phyloP scores from a whole-genome alignment of 2,113 vertebrate species.

The Lepisosteus oculatus region DNA sequence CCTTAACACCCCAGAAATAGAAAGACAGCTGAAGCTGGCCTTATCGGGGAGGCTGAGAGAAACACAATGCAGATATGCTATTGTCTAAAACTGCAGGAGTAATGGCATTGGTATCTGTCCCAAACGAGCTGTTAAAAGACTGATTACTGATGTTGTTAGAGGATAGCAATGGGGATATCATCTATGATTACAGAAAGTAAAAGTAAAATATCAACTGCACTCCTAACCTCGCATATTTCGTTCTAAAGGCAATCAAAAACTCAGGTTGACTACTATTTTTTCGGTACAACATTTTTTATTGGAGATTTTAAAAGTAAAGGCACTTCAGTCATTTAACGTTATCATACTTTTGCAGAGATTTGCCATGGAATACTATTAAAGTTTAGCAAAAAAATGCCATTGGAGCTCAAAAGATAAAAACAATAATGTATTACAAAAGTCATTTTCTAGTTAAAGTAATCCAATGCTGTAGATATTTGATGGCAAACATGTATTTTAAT shows the following conservation, averaged over 20 bases:
- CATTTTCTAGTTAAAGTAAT: too few species aligned
- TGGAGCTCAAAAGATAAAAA: too few species aligned
- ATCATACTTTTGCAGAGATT: neutral
- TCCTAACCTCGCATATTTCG: conserved; percentile 51
- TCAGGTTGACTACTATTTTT: neutral
- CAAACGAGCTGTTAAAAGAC: conserved; percentile 46
- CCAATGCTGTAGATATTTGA: too few species aligned
- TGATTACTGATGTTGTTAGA: conserved; percentile 27
- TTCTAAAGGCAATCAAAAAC: conserved; percentile 31
- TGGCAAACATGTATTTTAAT: too few species aligned
- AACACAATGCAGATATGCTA: conserved; percentile 51
- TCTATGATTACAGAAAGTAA: conserved; percentile 24
- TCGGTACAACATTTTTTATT: neutral
- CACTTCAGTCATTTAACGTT: neutral
- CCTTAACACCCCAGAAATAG: conserved; percentile 60
- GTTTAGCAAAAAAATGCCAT: too few species aligned
- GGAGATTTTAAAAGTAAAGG: neutral
- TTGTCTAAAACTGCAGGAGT: conserved; percentile 43
- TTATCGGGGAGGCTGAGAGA: conserved; percentile 36
- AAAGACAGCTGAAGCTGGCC: conserved; percentile 64
- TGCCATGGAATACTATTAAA: neutral
- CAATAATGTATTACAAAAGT: too few species aligned
- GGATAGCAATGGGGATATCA: conserved; percentile 9
- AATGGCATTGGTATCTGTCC: conserved; percentile 32
- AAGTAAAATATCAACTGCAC: conserved; percentile 52